Evolutionary conservation across 2,113 vertebrate genomes (phyloP).

Genomic region (Dromiciops gliroides): DNA sequence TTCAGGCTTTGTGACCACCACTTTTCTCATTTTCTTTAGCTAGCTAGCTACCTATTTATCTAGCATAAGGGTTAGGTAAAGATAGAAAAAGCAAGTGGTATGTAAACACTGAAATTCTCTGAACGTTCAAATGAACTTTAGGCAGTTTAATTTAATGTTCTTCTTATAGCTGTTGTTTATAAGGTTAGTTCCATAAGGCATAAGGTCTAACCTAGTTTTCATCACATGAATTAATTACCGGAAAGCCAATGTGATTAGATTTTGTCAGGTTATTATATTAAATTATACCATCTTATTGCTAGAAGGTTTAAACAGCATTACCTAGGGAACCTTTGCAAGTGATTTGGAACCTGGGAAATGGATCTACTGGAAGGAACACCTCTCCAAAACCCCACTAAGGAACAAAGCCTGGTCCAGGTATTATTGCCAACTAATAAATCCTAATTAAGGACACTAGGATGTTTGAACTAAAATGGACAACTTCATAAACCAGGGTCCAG

Average conservation of each 20-base stretch:
- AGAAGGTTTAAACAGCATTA: background rate
- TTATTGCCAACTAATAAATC: background rate
- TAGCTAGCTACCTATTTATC: background rate
- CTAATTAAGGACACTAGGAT: background rate
- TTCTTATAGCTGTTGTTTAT: background rate
- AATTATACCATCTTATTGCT: background rate
- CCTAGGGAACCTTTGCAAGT: background rate
- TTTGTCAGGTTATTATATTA: background rate
- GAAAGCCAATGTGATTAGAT: background rate
- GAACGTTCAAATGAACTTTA: background rate
- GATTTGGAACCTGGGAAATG: background rate
- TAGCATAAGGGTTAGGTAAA: background rate
- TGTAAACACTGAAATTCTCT: background rate
- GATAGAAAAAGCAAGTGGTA: background rate
- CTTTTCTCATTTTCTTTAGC: background rate
- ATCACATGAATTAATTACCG: background rate
- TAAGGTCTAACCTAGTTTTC: background rate
- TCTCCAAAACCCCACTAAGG: background rate
- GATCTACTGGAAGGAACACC: background rate
- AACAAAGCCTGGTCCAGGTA: background rate
- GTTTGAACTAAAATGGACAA: background rate
- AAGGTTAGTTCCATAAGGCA: background rate
- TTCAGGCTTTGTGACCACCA: background rate
- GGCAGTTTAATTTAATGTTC: background rate
- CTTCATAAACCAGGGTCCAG: background rate